Base-by-base conservation (phyloP, 1,140 invertebrate species). In the Diachasmimorpha longicaudata region DNA sequence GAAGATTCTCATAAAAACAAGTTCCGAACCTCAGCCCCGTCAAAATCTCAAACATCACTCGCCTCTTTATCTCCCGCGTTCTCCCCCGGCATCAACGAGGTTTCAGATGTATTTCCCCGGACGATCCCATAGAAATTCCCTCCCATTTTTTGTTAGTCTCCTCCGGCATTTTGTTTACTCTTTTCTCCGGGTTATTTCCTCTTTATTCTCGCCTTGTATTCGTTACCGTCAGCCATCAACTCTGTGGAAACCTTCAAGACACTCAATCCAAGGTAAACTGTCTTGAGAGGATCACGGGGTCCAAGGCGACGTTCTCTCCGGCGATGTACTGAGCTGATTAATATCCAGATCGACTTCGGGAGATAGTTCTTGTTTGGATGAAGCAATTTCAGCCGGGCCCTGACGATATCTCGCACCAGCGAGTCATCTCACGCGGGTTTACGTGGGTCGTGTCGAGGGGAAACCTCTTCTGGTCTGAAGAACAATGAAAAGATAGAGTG, bases 331-430 rank as follows among this genome's bases (percentile, higher is more conserved):
- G 74, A 73, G 71, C 80, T 82, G 82, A 87, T 86, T 83, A 86
- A 87, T 87, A 85, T 82, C 82, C 80, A 86, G 82, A 85, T 86
- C 79, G 80, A 78, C 81, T 79, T 75, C 77, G 70, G 78, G 68
- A 83, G 82, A 84, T 84, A 81, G 81, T 85, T 87, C 82, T 84
- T 84, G 83, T 84, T 85, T 79, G 81, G 82, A 87, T 85, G 83
- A 87, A 87, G 84, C 84, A 84, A 85, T 31, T 88, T 88, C 81
- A 84, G 82, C 80, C 81, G 80, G 83, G 85, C 84, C 84, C 81
- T 81, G 80, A 82, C 81, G 81, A 83, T 84, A 85, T 82, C 81
- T 80, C 81, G 80, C 81, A 76, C 81, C 63, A 77, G 67, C 31
- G 31, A 74, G 80, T 80, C 80, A 83, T 77, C 75, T 67, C 58